Base-by-base conservation (phyloP, 2,888 invertebrate species). In the Pelosia muscerda region DNA sequence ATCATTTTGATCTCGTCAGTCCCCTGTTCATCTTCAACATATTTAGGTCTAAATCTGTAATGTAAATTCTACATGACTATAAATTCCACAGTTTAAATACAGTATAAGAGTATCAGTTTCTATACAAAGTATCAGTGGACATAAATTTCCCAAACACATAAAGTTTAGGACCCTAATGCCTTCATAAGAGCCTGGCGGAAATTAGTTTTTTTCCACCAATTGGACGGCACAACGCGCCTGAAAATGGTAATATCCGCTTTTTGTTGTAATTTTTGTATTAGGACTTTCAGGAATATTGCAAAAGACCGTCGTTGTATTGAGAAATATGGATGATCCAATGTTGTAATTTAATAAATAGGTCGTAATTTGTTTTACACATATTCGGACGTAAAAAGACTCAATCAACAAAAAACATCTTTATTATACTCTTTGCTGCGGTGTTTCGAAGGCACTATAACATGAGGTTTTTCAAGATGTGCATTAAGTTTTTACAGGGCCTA, bases 161-260 rank as follows among this genome's bases (percentile, higher is more conserved):
- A 62, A 53, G 49, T 53, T 62, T 62, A 28, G 28, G 26, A 49
- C n/a, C 61, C 61, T 8, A 49, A 26, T 61, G 26, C n/a, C 42
- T 8, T 62, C 61, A 62, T 22, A 62, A 53, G 61, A 49, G 61
- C n/a, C 22, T 49, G 61, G 49, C 49, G 49, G 61, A 62, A 62
- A 53, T 62, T 26, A 62, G 61, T 22, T 53, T 53, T 55, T 49
- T 53, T 62, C 49, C 49, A 62, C 28, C 61, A 62, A 62, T 62
- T 62, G 61, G 26, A 62, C 49, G 49, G 61, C 28, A 28, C 26
- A 53, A 49, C 61, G 65, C 49, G 54, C 58, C 54, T 59, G 58
- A 67, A 63, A 65, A 60, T 68, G 56, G 63, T 63, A 62, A 68
- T 63, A 53, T 64, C 60, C 65, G 76, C 75, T 26, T 49, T 62